Base-by-base conservation (phyloP, 1,140 invertebrate genomes). In the Heterodera carotae region DNA sequence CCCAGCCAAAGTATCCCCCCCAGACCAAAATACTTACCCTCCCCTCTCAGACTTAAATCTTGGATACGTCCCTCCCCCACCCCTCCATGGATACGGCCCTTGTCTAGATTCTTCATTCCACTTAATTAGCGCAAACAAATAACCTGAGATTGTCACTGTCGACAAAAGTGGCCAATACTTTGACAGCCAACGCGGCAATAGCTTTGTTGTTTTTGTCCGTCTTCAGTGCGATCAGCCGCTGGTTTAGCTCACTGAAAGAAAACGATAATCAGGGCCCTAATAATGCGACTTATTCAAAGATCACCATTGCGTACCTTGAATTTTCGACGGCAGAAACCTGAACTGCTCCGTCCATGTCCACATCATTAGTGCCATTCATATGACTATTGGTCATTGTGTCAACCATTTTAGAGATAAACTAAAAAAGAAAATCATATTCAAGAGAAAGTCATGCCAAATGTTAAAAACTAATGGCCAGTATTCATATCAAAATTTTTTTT, bases 141-240 rank as follows among this genome's bases (percentile, higher is more conserved):
- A 53, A 53, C 48, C 48, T 53, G 48, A 53, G 39, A 12, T 74
- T 56, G 39, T 74, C 64, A n/a, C 56, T 31, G 33, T 56, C n/a
- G 33, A 74, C 33, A 60, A 59, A 74, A 33, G 56, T 6, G 33
- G 39, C 36, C 53, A 74, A 31, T 27, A 74, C 59, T 74, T 74
- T 56, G 15, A 74, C 64, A 34, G 53, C 71, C 25, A 64, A 39
- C 0, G 12, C 31, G 33, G 71, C 71, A 34, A 18, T 74, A 22
- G n/a, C 71, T 34, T 74, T 74, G 15, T 25, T 39, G 59, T 74
- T 56, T 36, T 64, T 74, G 31, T 74, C 64, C 25, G 71, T 64
- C 34, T 74, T 74, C 22, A 56, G 25, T 15, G 59, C 59, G 2
- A 74, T 74, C 33, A 74, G 59, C 36, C 59, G 34, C n/a, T 74